Percentiles rank a stretch among this genome's conserved stretches.
Evolutionary conservation across 2,888 invertebrate species (phyloP).

Genomic region (Heliconius sara): DNA sequence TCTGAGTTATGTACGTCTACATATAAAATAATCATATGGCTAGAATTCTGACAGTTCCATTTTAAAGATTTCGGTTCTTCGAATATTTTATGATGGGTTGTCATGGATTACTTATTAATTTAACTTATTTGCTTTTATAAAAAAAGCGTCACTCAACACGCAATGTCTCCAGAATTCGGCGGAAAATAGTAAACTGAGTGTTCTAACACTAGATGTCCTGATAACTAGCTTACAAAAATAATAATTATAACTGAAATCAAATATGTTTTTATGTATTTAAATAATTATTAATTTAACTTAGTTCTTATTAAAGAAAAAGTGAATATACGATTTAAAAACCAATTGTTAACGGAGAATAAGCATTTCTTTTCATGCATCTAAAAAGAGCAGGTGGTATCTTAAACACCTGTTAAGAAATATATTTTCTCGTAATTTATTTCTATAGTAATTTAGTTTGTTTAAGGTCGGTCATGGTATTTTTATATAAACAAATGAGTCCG

Average conservation of each 20-base stretch:
- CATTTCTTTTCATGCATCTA: slow-evolving; percentile 38
- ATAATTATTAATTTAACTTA: background rate
- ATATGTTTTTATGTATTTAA: background rate
- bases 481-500: slow-evolving; percentile 63
- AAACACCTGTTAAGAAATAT: slow-evolving; percentile 50
- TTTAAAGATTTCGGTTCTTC: slow-evolving; percentile 38
- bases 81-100: slow-evolving; percentile 24
- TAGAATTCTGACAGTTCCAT: slow-evolving; percentile 40
- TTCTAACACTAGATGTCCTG: too few relatives aligned
- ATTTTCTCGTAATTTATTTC: slow-evolving; percentile 58
- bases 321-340: slow-evolving; percentile 36
- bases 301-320: background rate
- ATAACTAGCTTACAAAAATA: too few relatives aligned
- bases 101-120: background rate
- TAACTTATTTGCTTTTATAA: background rate
- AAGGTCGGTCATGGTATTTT: slow-evolving; percentile 73
- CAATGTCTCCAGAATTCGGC: too few relatives aligned
- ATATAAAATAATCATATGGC: slow-evolving; percentile 42
- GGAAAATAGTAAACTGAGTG: too few relatives aligned
- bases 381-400: slow-evolving; percentile 66
- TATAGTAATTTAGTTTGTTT: slow-evolving; percentile 78
- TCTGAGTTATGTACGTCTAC: slow-evolving; percentile 57
- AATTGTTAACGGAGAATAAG: slow-evolving; percentile 59
- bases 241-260: background rate
- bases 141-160: background rate